These are phyloP conservation scores for Phallusia fumigata DNA, from an alignment of 23 tunicate species.

Conservation along the genomic window DNA sequence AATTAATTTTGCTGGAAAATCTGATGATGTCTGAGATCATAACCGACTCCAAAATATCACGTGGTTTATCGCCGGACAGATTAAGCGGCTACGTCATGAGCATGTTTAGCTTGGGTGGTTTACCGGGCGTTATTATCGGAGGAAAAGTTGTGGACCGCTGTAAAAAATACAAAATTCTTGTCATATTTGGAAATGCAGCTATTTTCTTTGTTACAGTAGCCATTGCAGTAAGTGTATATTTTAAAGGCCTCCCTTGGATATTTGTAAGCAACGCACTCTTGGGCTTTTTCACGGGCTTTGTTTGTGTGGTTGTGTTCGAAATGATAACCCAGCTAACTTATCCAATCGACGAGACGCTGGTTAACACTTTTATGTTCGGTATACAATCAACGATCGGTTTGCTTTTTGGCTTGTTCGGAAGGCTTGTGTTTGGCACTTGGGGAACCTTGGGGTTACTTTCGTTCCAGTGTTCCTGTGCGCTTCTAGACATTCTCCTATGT, in stretches of 20 bases:
- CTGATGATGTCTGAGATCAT: background rate
- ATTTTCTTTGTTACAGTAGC: background rate
- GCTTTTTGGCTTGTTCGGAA: background rate
- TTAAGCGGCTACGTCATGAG: background rate
- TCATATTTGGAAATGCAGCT: background rate
- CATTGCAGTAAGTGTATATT: background rate
- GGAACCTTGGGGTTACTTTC: background rate
- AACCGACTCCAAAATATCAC: background rate
- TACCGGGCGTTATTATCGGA: background rate
- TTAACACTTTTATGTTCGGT: background rate
- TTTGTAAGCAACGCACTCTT: background rate
- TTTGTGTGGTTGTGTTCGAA: background rate
- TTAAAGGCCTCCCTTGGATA: background rate
- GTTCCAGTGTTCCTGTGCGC: background rate
- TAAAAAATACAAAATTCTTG: background rate
- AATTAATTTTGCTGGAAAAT: background rate
- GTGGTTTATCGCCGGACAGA: background rate
- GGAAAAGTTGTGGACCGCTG: background rate
- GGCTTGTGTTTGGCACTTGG: background rate
- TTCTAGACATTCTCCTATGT: background rate
- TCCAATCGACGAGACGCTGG: conserved; percentile 1
- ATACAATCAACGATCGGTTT: background rate
- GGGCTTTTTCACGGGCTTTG: background rate
- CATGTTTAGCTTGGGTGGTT: background rate
- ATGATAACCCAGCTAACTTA: background rate